Conservation (phyloP, 2,797 vertebrate species). For the Microchirus variegatus region DNA sequence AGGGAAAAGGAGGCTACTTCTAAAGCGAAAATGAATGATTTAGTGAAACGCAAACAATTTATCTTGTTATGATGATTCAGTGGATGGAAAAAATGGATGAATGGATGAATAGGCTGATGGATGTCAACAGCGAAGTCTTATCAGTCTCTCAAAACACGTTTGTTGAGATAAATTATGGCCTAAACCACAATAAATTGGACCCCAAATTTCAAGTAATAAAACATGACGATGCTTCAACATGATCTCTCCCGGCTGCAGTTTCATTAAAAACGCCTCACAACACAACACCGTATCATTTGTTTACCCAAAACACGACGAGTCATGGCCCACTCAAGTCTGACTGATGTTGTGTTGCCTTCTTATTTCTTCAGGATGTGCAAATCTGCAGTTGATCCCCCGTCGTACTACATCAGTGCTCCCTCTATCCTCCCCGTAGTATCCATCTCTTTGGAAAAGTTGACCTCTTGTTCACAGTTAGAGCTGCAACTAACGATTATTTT, state of each 20-base stretch:
- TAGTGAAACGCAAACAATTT: constrained; percentile 18
- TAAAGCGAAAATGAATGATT: constrained; percentile 52
- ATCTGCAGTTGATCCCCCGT: constrained; percentile 30
- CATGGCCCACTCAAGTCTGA: neutral
- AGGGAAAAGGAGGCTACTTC: constrained; percentile 17
- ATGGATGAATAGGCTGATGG: no score
- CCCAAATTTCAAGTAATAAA: no score
- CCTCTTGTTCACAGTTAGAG: no score
- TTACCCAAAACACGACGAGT: constrained; percentile 2
- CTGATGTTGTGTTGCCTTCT: constrained; percentile 11
- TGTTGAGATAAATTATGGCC: no score
- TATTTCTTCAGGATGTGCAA: constrained; percentile 33
- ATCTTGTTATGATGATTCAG: no score
- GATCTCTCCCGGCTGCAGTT: no score
- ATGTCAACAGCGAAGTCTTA: no score
- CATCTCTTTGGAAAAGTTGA: constrained; percentile 47
- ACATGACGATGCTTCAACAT: no score
- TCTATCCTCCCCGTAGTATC: constrained; percentile 43
- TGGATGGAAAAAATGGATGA: no score
- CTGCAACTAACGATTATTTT: no score
- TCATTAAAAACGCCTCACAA: neutral
- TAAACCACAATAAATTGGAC: no score
- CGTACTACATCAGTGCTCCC: constrained; percentile 20
- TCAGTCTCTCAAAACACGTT: no score
- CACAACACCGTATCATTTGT: constrained; percentile 14